These are phyloP conservation scores for Oxyruncus cristatus DNA, from an alignment of 2,113 vertebrate species.

Conservation along the genomic window DNA sequence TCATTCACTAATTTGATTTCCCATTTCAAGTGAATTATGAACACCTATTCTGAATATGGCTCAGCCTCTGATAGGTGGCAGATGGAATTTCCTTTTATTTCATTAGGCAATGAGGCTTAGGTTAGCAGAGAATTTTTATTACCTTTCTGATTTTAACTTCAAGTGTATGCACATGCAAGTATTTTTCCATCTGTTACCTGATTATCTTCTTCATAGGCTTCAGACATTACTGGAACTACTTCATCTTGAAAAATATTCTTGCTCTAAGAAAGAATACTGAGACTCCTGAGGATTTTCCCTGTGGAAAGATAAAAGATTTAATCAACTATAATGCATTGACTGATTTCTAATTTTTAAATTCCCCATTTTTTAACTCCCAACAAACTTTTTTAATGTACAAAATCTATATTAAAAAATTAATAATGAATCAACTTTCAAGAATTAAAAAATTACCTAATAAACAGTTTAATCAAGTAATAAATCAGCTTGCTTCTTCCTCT, in stretches of 20 bases:
- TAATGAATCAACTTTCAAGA: neutral
- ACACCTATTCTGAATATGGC: neutral
- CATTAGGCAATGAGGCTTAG: neutral
- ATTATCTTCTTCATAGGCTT: neutral
- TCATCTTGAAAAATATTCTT: neutral
- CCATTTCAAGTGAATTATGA: neutral
- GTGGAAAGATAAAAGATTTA: neutral
- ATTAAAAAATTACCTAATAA: neutral
- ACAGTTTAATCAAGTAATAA: neutral
- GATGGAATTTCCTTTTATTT: neutral
- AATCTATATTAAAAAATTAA: neutral
- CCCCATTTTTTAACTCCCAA: neutral
- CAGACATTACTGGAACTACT: neutral
- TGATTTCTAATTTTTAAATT: neutral
- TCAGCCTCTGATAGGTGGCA: neutral
- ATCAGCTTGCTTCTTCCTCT: neutral
- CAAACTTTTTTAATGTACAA: neutral
- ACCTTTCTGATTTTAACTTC: neutral
- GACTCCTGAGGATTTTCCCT: neutral
- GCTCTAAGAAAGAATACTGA: neutral
- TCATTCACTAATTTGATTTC: neutral
- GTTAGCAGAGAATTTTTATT: neutral
- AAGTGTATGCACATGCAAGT: neutral
- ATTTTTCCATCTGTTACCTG: conserved; percentile 16
- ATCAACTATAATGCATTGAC: neutral